Evolutionary conservation across 2,113 vertebrate genomes (phyloP).

Genomic region (Pelvicachromis taeniatus): DNA sequence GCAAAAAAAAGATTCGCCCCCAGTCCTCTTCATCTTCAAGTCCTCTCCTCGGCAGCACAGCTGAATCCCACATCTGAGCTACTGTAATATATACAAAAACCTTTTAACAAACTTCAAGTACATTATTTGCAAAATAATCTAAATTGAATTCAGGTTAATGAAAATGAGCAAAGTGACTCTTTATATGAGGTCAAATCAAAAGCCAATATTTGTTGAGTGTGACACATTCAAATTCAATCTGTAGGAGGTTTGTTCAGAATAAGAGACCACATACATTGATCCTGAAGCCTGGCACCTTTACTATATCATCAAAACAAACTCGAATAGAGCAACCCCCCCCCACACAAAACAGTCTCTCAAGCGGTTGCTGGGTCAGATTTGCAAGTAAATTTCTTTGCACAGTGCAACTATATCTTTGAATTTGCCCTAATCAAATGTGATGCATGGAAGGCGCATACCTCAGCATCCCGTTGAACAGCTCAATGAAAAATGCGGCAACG

Average conservation of each 20-base stretch:
- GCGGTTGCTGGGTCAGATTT: not conserved
- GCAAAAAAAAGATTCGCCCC: constrained; percentile 43
- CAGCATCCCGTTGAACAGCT: constrained; percentile 54
- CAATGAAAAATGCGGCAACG: constrained; percentile 55
- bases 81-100: not conserved
- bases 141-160: not conserved
- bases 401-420: constrained; percentile 1
- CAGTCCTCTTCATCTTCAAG: constrained; percentile 44
- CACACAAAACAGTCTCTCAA: no score
- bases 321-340: not conserved
- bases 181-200: not conserved
- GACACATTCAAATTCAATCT: not conserved
- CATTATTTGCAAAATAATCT: not conserved
- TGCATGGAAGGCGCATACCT: constrained; percentile 36
- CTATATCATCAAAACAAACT: not conserved
- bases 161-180: not conserved
- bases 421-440: constrained; percentile 32
- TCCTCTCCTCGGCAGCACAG: constrained; percentile 5
- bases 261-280: not conserved
- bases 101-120: not conserved
- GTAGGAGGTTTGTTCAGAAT: not conserved
- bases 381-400: not conserved
- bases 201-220: not conserved
- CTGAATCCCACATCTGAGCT: constrained; percentile 17
- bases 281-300: not conserved